These are phyloP conservation scores for Anarsia innoxiella DNA, from an alignment of 2,888 invertebrate genomes.

Conservation along the genomic window DNA sequence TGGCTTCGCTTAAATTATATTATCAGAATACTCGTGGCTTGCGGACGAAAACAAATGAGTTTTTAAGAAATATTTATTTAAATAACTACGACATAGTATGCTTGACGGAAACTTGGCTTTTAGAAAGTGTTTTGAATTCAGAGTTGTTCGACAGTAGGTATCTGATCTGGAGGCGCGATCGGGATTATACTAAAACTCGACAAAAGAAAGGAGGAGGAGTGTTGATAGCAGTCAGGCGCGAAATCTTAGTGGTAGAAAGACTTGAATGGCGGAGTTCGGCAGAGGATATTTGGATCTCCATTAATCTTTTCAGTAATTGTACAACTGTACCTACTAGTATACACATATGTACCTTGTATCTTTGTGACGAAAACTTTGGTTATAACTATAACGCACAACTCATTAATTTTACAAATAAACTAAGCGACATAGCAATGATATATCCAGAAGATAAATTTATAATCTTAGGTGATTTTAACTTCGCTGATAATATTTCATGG, in stretches of 20 bases:
- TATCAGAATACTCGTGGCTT: background rate
- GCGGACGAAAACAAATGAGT: constrained; percentile 4
- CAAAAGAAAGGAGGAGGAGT: background rate
- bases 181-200: background rate
- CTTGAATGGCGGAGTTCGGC: background rate
- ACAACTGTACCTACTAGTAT: background rate
- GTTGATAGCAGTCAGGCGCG: background rate
- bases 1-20: background rate
- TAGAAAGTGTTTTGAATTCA: background rate
- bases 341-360: background rate
- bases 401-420: background rate
- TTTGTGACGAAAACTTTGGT: background rate
- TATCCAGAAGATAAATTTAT: background rate
- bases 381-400: background rate
- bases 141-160: background rate
- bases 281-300: background rate
- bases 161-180: background rate
- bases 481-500: background rate
- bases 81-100: constrained; percentile 1
- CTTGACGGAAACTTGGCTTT: constrained; percentile 3
- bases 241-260: background rate
- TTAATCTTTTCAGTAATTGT: no score
- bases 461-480: background rate
- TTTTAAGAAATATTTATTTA: constrained; percentile 5
- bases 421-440: background rate